Base-by-base conservation (phyloP, 2,888 invertebrate species). In the Sesia bembeciformis region DNA sequence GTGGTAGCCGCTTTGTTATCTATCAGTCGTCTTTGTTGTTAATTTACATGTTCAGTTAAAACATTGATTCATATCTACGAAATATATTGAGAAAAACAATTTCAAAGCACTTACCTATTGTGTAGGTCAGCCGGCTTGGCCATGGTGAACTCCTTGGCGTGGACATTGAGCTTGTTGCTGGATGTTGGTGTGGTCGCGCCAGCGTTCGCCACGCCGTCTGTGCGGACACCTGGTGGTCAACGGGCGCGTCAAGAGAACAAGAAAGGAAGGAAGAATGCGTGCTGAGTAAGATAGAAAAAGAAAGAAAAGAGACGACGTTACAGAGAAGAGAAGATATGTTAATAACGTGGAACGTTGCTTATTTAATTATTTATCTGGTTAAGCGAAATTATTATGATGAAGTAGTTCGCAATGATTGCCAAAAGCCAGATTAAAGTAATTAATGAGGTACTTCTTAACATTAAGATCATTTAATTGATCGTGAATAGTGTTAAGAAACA, bases 101-200 rank as follows among this genome's bases (percentile, higher is more conserved):
- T 46, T n/a, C 4, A 4, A 46, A n/a, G 46, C 55, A 72, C 87
- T 86, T 66, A 88, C 89, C 88, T 83, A 81, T 78, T 82, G 64
- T 90, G 85, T 64, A 84, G 79, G 68, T 90, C 89, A 72, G 90
- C 78, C 50, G 91, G 91, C 84, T 92, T 92, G 77, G 92, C 93
- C 94, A 95, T 95, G 70, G 94, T 94, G 89, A 97, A 96, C 91
- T 96, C 96, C 90, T 96, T 96, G 58, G 96, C 96, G 88, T 96
- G 94, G 62, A 95, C 96, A 83, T 96, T 96, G 67, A 96, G 90
- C 84, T 93, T 93, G 78, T 93, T 93, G 68, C 68, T 59, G 64
- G 84, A 58, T 54, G 79, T 72, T 60, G 81, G 74, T 61, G 76
- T 77, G 67, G 70, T 79, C 72, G 74, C 80, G 73, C 67, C 64